Evolutionary conservation across 2,797 vertebrate species (phyloP).

Genomic region (Cercopithecus mitis): DNA sequence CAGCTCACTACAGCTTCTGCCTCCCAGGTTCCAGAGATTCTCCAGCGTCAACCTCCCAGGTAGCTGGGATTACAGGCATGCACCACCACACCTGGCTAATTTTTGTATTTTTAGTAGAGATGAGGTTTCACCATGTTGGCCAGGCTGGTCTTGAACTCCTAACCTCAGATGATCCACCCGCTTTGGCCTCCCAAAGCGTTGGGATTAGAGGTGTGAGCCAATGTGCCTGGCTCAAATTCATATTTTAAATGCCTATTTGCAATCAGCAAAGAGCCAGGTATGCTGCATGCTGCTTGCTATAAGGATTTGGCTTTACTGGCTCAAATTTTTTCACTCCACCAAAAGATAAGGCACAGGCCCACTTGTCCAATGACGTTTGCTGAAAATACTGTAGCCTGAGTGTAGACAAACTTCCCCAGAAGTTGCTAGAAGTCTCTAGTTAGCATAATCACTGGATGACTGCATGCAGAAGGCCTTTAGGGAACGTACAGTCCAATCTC

Average conservation of each 20-base stretch:
- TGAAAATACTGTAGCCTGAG: slow-evolving; percentile 73
- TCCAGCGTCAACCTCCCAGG: too few relatives aligned
- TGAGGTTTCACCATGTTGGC: too few relatives aligned
- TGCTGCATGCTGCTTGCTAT: not conserved
- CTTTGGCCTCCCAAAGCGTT: too few relatives aligned
- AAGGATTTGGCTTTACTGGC: slow-evolving; percentile 45
- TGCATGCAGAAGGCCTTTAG: not conserved
- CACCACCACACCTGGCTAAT: too few relatives aligned
- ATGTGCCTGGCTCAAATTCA: slow-evolving; percentile 55
- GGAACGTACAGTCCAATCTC: not conserved
- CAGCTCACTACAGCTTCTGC: too few relatives aligned
- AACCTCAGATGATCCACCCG: too few relatives aligned
- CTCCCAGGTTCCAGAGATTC: too few relatives aligned
- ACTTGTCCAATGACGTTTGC: slow-evolving; percentile 15
- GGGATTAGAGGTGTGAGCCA: too few relatives aligned
- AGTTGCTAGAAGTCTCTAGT: slow-evolving; percentile 46
- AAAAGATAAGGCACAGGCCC: slow-evolving; percentile 15
- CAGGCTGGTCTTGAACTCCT: too few relatives aligned
- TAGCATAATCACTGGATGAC: not conserved
- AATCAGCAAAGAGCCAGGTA: slow-evolving; percentile 51
- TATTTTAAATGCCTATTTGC: slow-evolving; percentile 64
- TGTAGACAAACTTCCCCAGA: slow-evolving; percentile 60
- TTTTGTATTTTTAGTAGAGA: too few relatives aligned
- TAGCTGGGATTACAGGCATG: too few relatives aligned
- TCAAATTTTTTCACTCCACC: slow-evolving; percentile 37